A percentile compares a stretch with the other conserved stretches of the same genome.
phyloP scores from a whole-genome alignment of 1,140 invertebrate species.

The Paralvinella palmiformis region DNA sequence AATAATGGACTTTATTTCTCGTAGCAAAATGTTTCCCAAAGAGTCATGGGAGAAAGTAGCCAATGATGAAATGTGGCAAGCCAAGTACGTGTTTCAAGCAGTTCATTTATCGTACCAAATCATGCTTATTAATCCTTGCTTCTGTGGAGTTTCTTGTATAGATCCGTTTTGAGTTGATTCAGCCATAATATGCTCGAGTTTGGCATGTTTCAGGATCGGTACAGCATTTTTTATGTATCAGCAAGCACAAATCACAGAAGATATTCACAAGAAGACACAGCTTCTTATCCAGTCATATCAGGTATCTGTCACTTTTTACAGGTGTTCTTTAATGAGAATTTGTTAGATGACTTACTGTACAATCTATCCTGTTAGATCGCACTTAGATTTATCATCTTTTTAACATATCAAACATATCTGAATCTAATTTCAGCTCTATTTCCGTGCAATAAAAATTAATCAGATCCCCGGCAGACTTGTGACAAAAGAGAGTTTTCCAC shows the following conservation, averaged over 20 bases:
- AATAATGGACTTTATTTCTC: too few relatives aligned
- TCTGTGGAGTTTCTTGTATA: too few relatives aligned
- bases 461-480: slow-evolving; percentile 9
- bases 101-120: not conserved
- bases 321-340: slow-evolving; percentile 14
- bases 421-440: slow-evolving; percentile 19
- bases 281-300: slow-evolving; percentile 16
- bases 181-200: too few relatives aligned
- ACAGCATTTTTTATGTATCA: slow-evolving; percentile 20
- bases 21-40: too few relatives aligned
- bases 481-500: slow-evolving; percentile 21
- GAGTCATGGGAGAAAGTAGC: slow-evolving; percentile 45
- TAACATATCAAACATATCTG: too few relatives aligned
- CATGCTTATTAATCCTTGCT: not conserved
- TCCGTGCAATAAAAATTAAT: slow-evolving; percentile 14
- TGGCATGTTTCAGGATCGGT: slow-evolving; percentile 11
- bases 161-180: too few relatives aligned
- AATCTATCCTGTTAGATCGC: too few relatives aligned
- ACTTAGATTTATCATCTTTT: too few relatives aligned
- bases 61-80: slow-evolving; percentile 45
- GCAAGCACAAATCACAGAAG: slow-evolving; percentile 1
- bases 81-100: slow-evolving; percentile 34
- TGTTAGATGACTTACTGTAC: too few relatives aligned
- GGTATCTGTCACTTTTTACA: slow-evolving; percentile 1
- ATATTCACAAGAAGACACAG: slow-evolving; percentile 11